phyloP scores from a whole-genome alignment of 64 coral and sea anemone species.

The Montipora foliosa region DNA sequence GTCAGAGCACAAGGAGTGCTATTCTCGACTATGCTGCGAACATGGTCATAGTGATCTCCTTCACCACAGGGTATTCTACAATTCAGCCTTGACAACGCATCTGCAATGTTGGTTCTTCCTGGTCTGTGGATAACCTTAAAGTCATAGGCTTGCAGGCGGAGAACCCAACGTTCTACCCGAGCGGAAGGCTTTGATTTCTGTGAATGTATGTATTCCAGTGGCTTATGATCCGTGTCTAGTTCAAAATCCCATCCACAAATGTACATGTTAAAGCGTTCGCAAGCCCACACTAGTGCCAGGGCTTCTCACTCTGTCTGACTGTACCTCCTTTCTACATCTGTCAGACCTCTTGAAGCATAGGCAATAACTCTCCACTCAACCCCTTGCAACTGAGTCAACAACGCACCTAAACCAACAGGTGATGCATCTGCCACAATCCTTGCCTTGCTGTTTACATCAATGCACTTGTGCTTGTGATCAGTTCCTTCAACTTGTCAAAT shows the following conservation, averaged over 20 bases:
- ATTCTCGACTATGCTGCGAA: neutral
- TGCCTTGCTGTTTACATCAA: neutral
- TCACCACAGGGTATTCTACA: neutral
- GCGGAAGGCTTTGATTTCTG: conserved; percentile 45
- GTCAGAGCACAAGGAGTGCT: neutral
- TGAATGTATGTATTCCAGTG: conserved; percentile 22
- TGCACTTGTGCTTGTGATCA: neutral
- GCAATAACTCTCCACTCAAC: conserved; percentile 41
- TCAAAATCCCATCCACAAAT: conserved; percentile 16
- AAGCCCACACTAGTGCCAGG: conserved; percentile 15
- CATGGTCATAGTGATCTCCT: conserved; percentile 10
- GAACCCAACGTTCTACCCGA: conserved; percentile 35
- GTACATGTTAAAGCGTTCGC: conserved; percentile 53
- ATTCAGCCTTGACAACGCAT: conserved; percentile 25
- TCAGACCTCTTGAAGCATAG: conserved; percentile 38
- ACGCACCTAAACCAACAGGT: conserved; percentile 8
- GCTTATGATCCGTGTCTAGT: conserved; percentile 44
- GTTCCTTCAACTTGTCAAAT: conserved; percentile 19
- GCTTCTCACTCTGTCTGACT: conserved; percentile 47
- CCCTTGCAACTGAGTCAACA: conserved; percentile 23
- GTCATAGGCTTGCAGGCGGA: conserved; percentile 26
- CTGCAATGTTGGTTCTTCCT: conserved; percentile 37
- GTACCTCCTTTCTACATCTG: conserved; percentile 36
- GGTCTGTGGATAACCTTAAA: conserved; percentile 33
- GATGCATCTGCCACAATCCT: conserved; percentile 28